phyloP scores from a whole-genome alignment of 2,888 invertebrate genomes.

The Drosophila anomalipes region DNA sequence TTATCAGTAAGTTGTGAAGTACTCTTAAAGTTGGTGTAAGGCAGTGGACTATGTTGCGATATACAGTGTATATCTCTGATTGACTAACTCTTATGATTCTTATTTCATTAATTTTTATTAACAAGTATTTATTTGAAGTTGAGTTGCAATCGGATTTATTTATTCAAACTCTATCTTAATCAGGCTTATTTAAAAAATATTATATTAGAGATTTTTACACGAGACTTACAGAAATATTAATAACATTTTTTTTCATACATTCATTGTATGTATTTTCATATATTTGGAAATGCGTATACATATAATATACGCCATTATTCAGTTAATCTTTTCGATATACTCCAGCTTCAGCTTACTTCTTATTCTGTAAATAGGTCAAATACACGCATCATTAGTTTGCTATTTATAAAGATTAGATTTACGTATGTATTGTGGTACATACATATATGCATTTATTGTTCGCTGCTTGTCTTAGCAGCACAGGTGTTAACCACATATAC shows the following conservation, averaged over 20 bases:
- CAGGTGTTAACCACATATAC: conserved; percentile 23
- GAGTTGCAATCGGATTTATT: not conserved
- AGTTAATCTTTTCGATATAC: not conserved
- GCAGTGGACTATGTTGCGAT: fast-evolving
- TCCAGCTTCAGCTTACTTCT: not conserved
- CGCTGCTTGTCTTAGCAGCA: not conserved
- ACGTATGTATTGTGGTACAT: not conserved
- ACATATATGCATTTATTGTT: not conserved
- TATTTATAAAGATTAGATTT: not conserved
- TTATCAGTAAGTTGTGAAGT: conserved; percentile 89
- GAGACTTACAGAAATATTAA: not conserved
- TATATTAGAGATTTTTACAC: not conserved
- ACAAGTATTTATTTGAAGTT: not conserved
- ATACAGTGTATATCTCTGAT: not conserved
- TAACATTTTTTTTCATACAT: not conserved
- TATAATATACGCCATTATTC: not conserved
- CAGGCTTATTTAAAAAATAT: not conserved
- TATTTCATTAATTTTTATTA: not conserved
- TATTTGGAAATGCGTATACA: not conserved
- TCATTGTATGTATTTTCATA: no score
- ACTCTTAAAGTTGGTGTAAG: not conserved
- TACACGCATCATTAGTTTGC: not conserved
- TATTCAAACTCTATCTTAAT: not conserved
- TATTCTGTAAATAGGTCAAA: not conserved
- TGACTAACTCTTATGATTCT: not conserved